Percentiles rank a stretch among this genome's conserved stretches.
Evolutionary conservation across 2,797 vertebrate genomes (phyloP).

Genomic region (Lindbergichthys nudifrons): DNA sequence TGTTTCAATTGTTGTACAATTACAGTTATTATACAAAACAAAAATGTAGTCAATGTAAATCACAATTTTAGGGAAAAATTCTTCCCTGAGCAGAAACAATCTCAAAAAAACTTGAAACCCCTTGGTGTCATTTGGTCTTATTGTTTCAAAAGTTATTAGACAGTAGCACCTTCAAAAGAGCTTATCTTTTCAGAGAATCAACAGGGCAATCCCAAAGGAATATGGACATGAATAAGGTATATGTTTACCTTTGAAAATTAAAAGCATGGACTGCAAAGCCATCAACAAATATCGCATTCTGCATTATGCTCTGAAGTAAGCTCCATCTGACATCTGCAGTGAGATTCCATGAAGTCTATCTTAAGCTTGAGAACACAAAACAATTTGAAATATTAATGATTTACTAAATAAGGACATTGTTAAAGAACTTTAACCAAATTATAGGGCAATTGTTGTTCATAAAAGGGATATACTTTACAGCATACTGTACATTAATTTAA

Average conservation of each 20-base stretch:
- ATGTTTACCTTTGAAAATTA: neutral
- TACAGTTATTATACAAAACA: neutral
- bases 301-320: neutral
- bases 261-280: neutral
- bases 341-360: neutral
- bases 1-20: too few species aligned
- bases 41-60: neutral
- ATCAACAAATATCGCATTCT: neutral
- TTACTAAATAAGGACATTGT: neutral
- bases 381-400: neutral
- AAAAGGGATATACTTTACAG: neutral
- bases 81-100: neutral
- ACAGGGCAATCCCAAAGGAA: neutral
- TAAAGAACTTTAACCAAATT: neutral
- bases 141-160: too few species aligned
- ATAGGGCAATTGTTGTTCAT: neutral
- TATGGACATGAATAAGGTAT: neutral
- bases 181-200: neutral
- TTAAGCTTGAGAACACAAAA: neutral
- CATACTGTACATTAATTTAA: neutral
- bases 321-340: neutral
- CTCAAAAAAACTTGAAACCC: too few species aligned
- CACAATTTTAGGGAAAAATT: neutral
- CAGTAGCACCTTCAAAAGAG: neutral
- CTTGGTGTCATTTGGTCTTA: too few species aligned